Evolutionary conservation across 2,888 invertebrate genomes (phyloP), one percentile per base, ranked within the genome.

Genomic region (Amphiduros pacificus): DNA sequence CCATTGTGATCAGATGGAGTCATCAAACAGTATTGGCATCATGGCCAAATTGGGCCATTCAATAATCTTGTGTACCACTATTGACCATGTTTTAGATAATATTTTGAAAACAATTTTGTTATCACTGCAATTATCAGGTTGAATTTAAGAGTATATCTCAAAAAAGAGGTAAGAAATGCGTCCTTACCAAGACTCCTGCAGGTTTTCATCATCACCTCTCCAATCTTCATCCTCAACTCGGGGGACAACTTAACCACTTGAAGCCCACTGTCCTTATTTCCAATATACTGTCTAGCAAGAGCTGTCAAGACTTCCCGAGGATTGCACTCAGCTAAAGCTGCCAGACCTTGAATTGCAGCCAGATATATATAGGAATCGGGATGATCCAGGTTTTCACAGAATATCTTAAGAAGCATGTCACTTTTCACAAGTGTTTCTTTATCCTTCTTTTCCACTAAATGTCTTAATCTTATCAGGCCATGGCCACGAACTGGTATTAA

Each of bases 361-460:
- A 94, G 82, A 79, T 93, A 94, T 61, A 94, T 85, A 77, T 91
- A 94, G 0, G 93, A 90, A 77, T 94, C 94, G 14, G 87, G 83
- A 72, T 93, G 87, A 76, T 88, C 88, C 0, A 94, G 79, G 82
- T 90, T 89, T 81, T 90, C 89, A 88, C 90, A 88, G 74, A 92
- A 90, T 29, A 92, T 6, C 73, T 88, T 88, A 61, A 91, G 85
- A 57, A 92, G 77, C 67, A 87, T 86, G n/a, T 74, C 70, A 49
- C 64, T 62, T 41, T 71, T 72, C 26, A 63, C 85, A 64, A 89
- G 76, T 11, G 89, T 86, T 72, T 88, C 87, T 28, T 83, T 71
- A 82, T 93, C 89, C 67, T 85, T 86, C 22, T 81, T 81, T 73
- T 89, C 87, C 55, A 93, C 85, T n/a, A 93, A 84, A 82, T 88